Conservation (phyloP, 2,113 vertebrate species). For the Polypterus bichir region DNA sequence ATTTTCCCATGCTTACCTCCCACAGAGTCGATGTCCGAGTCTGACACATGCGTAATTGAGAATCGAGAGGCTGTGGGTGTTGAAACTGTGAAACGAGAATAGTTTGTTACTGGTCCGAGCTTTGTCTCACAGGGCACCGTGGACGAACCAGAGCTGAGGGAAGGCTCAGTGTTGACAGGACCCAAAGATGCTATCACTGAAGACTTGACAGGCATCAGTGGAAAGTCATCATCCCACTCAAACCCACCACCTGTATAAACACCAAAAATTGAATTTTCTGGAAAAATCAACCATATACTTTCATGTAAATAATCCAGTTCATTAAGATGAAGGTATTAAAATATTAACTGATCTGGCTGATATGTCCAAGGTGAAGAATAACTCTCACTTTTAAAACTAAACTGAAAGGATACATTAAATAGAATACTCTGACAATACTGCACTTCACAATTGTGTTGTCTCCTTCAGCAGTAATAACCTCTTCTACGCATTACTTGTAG, state of each 20-base stretch:
- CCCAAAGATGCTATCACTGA: conserved; percentile 33
- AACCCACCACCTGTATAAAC: conserved; percentile 43
- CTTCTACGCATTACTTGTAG: no score
- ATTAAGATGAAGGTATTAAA: no score
- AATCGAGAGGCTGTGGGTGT: conserved; percentile 72
- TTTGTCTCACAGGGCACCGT: conserved; percentile 32
- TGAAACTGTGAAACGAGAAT: conserved; percentile 81
- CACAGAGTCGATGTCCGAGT: conserved; percentile 62
- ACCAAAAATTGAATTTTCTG: no score
- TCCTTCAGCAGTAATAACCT: no score
- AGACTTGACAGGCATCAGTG: conserved; percentile 43
- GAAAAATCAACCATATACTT: no score
- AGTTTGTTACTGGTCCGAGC: conserved; percentile 38
- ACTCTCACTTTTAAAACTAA: no score
- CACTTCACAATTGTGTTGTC: no score
- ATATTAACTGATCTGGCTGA: no score
- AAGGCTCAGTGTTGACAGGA: neutral
- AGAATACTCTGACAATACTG: no score
- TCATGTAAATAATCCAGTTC: no score
- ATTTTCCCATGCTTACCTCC: conserved; percentile 72
- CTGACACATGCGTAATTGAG: conserved; percentile 89
- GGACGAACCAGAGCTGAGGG: conserved; percentile 25
- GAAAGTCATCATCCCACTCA: conserved; percentile 51
- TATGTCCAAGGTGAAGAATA: no score
- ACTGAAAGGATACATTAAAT: no score